These are phyloP conservation scores for Arctia plantaginis DNA, from an alignment of 2,888 invertebrate species.

Conservation along the genomic window DNA sequence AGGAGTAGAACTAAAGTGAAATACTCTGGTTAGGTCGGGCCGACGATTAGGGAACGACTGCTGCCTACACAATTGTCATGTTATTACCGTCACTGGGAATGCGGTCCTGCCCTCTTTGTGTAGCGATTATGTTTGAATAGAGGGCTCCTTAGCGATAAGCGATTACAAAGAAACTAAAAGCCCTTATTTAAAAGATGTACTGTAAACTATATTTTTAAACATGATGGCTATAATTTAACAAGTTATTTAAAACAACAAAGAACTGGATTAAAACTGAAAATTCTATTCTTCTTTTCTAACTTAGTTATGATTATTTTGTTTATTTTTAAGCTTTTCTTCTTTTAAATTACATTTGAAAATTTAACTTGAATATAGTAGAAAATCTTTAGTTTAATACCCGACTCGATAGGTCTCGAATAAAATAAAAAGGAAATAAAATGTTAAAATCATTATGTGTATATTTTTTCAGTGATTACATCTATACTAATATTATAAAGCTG, in stretches of 20 bases:
- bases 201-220: background rate
- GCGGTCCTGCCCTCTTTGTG: conserved; percentile 74
- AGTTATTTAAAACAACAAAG: background rate
- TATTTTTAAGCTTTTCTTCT: background rate
- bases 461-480: too few species aligned
- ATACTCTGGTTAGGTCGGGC: conserved; percentile 63
- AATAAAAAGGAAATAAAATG: too few species aligned
- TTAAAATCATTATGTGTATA: too few species aligned
- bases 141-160: conserved; percentile 66
- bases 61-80: conserved; percentile 66
- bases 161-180: conserved; percentile 60
- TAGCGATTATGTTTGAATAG: conserved; percentile 73
- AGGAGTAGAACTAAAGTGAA: conserved; percentile 22
- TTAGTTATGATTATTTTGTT: background rate
- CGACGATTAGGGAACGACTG: conserved; percentile 71
- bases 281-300: background rate
- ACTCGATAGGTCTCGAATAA: too few species aligned
- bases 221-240: background rate
- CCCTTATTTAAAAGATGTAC: background rate
- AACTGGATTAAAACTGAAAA: background rate
- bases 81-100: conserved; percentile 71
- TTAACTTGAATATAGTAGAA: background rate
- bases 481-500: too few species aligned
- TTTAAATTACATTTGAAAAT: background rate
- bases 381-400: too few species aligned